Percentiles rank a stretch among this genome's conserved stretches.
These are phyloP conservation scores for Acheta domesticus DNA, from an alignment of 2,888 invertebrate genomes.

Conservation along the genomic window DNA sequence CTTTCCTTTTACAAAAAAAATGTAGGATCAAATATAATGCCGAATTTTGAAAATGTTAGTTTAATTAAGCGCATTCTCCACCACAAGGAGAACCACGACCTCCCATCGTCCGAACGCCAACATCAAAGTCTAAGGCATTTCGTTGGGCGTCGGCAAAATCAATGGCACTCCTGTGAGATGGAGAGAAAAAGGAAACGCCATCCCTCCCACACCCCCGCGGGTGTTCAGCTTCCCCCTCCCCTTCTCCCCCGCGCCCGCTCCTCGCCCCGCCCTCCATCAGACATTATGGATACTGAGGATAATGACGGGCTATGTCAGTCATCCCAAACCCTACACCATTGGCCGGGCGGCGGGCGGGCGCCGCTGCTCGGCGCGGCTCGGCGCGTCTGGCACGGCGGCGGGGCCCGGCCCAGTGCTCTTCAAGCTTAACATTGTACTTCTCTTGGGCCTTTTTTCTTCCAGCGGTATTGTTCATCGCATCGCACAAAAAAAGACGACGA, in stretches of 20 bases:
- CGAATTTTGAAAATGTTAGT: too few relatives aligned
- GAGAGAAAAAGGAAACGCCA: not conserved
- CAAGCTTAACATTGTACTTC: slow-evolving; percentile 18
- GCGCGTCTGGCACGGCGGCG: not conserved
- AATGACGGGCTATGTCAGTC: slow-evolving; percentile 52
- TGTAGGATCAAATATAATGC: too few relatives aligned
- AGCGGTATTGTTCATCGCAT: slow-evolving; percentile 3
- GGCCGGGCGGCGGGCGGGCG: not conserved
- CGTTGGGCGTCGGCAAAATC: too few relatives aligned
- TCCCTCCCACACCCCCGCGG: not conserved
- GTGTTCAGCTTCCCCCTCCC: not conserved
- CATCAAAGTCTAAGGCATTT: too few relatives aligned
- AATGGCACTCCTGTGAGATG: too few relatives aligned
- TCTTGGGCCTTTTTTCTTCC: not conserved
- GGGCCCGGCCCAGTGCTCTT: not conserved
- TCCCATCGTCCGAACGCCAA: too few relatives aligned
- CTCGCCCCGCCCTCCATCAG: not conserved
- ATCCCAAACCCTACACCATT: slow-evolving; percentile 37
- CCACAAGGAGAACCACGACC: too few relatives aligned
- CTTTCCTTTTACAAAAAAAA: too few relatives aligned
- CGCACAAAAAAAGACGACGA: not conserved
- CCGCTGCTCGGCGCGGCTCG: not conserved
- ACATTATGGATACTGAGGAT: slow-evolving; percentile 39
- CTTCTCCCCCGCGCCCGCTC: too few relatives aligned
- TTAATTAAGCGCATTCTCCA: too few relatives aligned